phyloP scores from a whole-genome alignment of 1,140 invertebrate species.

The Kradibia gibbosae region DNA sequence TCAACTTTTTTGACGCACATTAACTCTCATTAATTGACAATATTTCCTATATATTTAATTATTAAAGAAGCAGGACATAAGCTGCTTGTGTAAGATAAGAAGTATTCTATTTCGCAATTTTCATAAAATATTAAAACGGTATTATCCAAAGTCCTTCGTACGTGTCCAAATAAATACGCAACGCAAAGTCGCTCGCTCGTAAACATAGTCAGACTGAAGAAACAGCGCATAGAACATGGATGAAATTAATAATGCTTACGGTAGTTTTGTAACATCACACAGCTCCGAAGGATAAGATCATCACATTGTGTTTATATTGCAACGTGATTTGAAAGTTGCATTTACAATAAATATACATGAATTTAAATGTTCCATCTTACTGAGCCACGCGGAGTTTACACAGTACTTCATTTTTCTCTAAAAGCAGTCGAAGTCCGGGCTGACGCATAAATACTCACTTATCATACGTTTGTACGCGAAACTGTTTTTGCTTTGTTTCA shows the following conservation, averaged over 20 bases:
- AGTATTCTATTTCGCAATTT: background rate
- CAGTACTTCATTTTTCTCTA: slow-evolving; percentile 1
- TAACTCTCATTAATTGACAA: too few species aligned
- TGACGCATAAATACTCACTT: slow-evolving; percentile 25
- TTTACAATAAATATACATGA: slow-evolving; percentile 28
- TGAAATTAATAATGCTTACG: background rate
- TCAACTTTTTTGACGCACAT: too few species aligned
- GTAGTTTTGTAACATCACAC: background rate
- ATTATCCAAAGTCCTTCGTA: background rate
- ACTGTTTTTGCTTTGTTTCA: slow-evolving; percentile 25
- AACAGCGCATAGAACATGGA: background rate
- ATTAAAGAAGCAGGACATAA: too few species aligned
- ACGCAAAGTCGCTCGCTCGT: too few species aligned
- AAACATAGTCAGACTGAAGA: background rate
- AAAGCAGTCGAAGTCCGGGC: slow-evolving; percentile 10
- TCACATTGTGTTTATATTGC: slow-evolving; percentile 5
- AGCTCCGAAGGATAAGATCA: background rate
- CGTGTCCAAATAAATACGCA: background rate
- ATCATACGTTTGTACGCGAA: slow-evolving; percentile 15
- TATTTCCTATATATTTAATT: too few species aligned
- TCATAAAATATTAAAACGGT: background rate
- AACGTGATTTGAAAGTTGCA: background rate
- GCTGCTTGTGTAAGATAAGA: too few species aligned
- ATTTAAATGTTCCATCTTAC: slow-evolving; percentile 29
- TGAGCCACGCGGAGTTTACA: slow-evolving; percentile 20